Evolutionary conservation across 2,888 invertebrate genomes (phyloP).

Genomic region (Sinohyriopsis cumingii): DNA sequence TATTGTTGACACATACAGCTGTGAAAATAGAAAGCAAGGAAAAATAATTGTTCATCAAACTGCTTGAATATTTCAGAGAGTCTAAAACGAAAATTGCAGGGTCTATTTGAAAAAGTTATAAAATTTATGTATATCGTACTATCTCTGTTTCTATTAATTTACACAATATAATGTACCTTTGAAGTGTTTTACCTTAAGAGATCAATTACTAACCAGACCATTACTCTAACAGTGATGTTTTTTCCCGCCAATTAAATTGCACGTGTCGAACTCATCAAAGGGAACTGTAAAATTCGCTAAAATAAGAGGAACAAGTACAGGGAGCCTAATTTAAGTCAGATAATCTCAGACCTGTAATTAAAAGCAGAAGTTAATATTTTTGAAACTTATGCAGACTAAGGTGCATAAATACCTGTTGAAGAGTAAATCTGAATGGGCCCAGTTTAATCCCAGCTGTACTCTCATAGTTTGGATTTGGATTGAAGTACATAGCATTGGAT

Average conservation of each 20-base stretch:
- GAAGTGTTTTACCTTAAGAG: too few relatives aligned
- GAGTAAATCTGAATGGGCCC: conserved; percentile 45
- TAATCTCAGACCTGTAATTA: not conserved
- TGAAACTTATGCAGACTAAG: not conserved
- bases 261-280: too few relatives aligned
- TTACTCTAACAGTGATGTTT: too few relatives aligned
- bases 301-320: not conserved
- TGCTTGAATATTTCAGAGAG: not conserved
- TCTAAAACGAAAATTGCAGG: too few relatives aligned
- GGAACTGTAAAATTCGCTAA: too few relatives aligned
- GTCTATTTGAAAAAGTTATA: too few relatives aligned
- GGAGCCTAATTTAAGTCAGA: not conserved
- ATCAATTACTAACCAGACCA: too few relatives aligned
- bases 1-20: conserved; percentile 18
- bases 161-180: too few relatives aligned
- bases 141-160: too few relatives aligned
- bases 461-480: conserved; percentile 30
- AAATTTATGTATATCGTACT: too few relatives aligned
- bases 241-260: too few relatives aligned
- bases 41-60: not conserved
- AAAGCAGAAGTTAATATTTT: not conserved
- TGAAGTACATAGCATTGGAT: conserved; percentile 72
- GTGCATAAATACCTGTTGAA: conserved; percentile 24
- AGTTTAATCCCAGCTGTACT: conserved; percentile 30
- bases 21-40: not conserved